phyloP scores from a whole-genome alignment of 2,797 vertebrate genomes.

The Parambassis ranga region DNA sequence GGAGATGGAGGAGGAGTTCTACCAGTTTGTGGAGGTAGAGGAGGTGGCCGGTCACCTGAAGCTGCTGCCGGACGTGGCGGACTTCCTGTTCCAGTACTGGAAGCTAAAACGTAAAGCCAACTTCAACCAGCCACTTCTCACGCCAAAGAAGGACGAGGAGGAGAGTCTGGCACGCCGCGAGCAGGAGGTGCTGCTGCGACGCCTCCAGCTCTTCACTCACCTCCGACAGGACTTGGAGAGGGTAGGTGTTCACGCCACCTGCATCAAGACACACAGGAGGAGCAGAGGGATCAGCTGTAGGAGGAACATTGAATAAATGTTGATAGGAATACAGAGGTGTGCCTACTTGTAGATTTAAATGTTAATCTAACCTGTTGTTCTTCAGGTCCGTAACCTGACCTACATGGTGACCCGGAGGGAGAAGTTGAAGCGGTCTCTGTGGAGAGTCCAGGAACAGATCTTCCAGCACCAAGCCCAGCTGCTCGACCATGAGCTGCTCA shows the following conservation, averaged over 20 bases:
- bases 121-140: slow-evolving; percentile 95
- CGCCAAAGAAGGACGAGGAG: slow-evolving; percentile 95
- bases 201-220: slow-evolving; percentile 96
- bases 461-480: slow-evolving; percentile 89
- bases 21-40: slow-evolving; percentile 85
- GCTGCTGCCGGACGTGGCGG: slow-evolving; percentile 84
- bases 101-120: slow-evolving; percentile 95
- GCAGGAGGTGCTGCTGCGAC: slow-evolving; percentile 92
- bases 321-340: neutral
- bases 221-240: slow-evolving; percentile 97
- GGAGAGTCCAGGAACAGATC: slow-evolving; percentile 96
- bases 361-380: neutral
- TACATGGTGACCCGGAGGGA: slow-evolving; percentile 99
- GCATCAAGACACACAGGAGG: too few species aligned
- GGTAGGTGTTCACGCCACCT: slow-evolving; percentile 77
- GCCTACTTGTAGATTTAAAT: neutral
- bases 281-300: neutral
- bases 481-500: slow-evolving; percentile 86
- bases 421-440: slow-evolving; percentile 95
- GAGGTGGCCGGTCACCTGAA: slow-evolving; percentile 85
- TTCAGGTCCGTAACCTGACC: slow-evolving; percentile 94
- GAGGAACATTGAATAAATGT: neutral
- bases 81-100: slow-evolving; percentile 97
- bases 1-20: slow-evolving; percentile 95
- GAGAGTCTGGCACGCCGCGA: slow-evolving; percentile 94